These are phyloP conservation scores for Paraplagusia blochii DNA, from an alignment of 2,113 vertebrate species.

Conservation along the genomic window DNA sequence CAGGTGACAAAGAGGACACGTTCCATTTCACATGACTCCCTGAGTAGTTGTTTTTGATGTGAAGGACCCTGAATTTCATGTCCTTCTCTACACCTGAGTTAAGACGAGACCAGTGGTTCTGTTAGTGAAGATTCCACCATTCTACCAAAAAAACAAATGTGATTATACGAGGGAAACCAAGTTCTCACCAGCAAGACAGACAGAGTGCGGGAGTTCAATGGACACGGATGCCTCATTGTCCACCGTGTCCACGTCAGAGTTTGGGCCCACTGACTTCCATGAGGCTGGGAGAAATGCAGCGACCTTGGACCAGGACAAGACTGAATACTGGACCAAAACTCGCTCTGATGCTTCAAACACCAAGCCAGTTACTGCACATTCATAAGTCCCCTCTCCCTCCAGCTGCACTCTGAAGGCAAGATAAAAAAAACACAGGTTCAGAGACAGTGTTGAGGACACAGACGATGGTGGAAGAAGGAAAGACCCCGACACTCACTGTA, in stretches of 20 bases:
- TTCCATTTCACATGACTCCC: conserved; percentile 82
- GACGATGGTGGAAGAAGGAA: background rate
- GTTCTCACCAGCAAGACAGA: conserved; percentile 82
- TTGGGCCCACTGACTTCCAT: conserved; percentile 83
- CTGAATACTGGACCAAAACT: conserved; percentile 69
- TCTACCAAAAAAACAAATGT: too few species aligned
- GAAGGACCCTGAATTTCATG: conserved; percentile 81
- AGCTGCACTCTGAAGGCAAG: too few species aligned
- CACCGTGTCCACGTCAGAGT: conserved; percentile 82
- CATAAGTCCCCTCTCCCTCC: too few species aligned
- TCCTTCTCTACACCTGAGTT: conserved; percentile 57
- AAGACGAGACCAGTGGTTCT: background rate
- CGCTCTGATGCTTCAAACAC: conserved; percentile 79
- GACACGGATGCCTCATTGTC: conserved; percentile 64
- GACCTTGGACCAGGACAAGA: conserved; percentile 86
- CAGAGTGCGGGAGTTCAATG: conserved; percentile 85
- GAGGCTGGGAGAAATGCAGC: conserved; percentile 70
- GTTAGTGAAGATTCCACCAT: background rate
- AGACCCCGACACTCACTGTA: conserved; percentile 70
- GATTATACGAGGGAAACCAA: background rate
- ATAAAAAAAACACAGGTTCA: too few species aligned
- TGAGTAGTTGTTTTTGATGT: conserved; percentile 80
- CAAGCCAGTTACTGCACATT: conserved; percentile 78
- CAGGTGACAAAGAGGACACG: conserved; percentile 83
- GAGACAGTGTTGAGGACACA: too few species aligned